Evolutionary conservation across 1,140 invertebrate genomes (phyloP), one percentile per base, ranked within the genome.

Genomic region (Periplaneta americana): DNA sequence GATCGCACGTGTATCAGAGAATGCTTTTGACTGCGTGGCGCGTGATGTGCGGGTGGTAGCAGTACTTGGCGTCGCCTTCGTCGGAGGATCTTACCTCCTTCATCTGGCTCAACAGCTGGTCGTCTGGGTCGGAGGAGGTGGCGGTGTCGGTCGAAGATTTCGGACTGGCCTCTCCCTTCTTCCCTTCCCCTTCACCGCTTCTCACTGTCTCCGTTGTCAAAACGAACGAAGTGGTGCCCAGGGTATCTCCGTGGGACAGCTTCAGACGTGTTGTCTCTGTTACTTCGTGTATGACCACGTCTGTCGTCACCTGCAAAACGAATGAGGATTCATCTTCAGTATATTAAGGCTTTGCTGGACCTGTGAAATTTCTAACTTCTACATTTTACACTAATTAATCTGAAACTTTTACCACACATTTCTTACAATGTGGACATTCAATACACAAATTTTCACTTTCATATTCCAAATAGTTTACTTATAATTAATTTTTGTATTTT

Each of bases 261-360:
- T 89, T 88, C 15, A 91, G 83, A 78, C 90, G 90, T 36, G 90
- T 91, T 18, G 90, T 91, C 85, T 91, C 90, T 0, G 88, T 91
- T 0, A 91, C 89, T 86, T 91, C 90, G 78, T 88, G 89, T 0
- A 89, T 87, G 5, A 91, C 87, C 18, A 82, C 75, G 11, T 74
- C 37, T 0, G 34, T 83, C 80, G 57, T 13, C 39, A 81, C 75
- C 82, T 82, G 79, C 22, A 11, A 39, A n/a, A n/a, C n/a, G n/a
- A n/a, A n/a, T n/a, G n/a, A n/a, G n/a, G n/a, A n/a, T n/a, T n/a
- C n/a, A n/a, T n/a, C n/a, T n/a, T n/a, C n/a, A n/a, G n/a, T n/a
- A n/a, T n/a, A n/a, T n/a, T n/a, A n/a, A n/a, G n/a, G n/a, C n/a
- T n/a, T n/a, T n/a, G n/a, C n/a, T n/a, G n/a, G n/a, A n/a, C n/a